These are phyloP conservation scores for Ursus arctos DNA, from an alignment of 2,113 vertebrate species.

Conservation along the genomic window DNA sequence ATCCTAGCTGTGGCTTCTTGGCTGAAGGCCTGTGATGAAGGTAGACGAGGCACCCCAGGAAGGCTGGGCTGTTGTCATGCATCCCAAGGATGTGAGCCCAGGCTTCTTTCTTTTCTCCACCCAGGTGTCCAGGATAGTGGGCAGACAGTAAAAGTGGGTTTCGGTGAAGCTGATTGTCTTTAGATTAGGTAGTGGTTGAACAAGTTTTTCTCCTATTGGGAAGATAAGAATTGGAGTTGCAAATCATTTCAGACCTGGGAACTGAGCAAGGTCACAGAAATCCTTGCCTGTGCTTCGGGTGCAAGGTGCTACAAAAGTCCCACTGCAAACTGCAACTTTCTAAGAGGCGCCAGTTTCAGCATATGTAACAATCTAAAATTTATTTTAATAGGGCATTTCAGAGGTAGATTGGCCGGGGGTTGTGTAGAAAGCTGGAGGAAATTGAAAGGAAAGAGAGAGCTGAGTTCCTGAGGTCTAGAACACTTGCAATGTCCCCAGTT, in stretches of 20 bases:
- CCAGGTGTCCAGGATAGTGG: background rate
- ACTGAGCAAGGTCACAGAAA: constrained; percentile 33
- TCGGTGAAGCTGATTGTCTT: background rate
- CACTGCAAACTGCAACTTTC: background rate
- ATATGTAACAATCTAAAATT: constrained; percentile 28
- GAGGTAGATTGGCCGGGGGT: background rate
- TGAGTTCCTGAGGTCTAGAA: constrained; percentile 27
- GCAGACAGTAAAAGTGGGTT: background rate
- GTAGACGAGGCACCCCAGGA: background rate
- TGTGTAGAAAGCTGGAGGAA: background rate
- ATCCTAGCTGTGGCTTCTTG: constrained; percentile 9
- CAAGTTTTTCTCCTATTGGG: background rate
- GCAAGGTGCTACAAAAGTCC: background rate
- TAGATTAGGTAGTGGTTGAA: background rate
- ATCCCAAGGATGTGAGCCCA: background rate
- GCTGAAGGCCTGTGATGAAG: background rate
- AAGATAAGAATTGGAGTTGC: background rate
- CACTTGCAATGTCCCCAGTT: constrained; percentile 41
- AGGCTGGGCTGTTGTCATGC: background rate
- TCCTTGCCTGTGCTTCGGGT: constrained; percentile 2
- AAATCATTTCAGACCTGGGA: constrained; percentile 50
- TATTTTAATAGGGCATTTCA: constrained; percentile 42
- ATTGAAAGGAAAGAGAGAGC: background rate
- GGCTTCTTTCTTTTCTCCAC: background rate
- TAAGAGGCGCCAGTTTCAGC: background rate